Evolutionary conservation across 2,797 vertebrate genomes (phyloP), one percentile per base, ranked within the genome.

Genomic region (Urocyon cinereoargenteus): DNA sequence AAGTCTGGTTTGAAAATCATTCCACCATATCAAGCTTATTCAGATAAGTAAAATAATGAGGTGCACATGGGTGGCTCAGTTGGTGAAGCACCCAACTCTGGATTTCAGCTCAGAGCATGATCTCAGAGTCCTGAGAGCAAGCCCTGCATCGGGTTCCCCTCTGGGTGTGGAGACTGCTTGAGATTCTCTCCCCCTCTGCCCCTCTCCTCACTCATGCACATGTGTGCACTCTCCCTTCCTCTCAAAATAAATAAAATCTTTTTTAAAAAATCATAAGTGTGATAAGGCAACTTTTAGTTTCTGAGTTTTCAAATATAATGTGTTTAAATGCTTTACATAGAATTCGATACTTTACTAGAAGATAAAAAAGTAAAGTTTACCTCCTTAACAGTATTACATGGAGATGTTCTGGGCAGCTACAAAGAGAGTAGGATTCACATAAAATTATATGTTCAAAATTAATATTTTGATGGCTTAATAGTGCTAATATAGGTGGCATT

Each of bases 1-100:
- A 95, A 92, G 73, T 21, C 70, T 75, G 31, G 6, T 84, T 72
- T 95, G 64, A 90, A 93, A 95, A 68, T 85, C 40, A 34, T 26
- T 51, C 40, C 57, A 31, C 82, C 34, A 84, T 70, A 57, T 14
- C 66, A 84, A 61, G 2, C 83, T 87, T 64, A 75, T 81, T 70
- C 13, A 64, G 10, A n/a, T 53, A 94, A 57, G 28, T 64, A 26
- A 90, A 5, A 49, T 53, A 86, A 83, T 66, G n/a, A n/a, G 16
- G 31, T 15, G 64, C 64, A 18, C 64, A 15, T 66, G 15, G 28
- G n/a, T 68, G 66, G n/a, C 66, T 68, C 66, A 34, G 66, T 4
- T 68, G n/a, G 66, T 68, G 34, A 68, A 34, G 2, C n/a, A 34
- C 19, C 66, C 8, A 18, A 11, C 18, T 68, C 66, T 68, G 34